Base-by-base conservation (phyloP, 2,797 vertebrate genomes). In the Melanotaenia maccullochi region DNA sequence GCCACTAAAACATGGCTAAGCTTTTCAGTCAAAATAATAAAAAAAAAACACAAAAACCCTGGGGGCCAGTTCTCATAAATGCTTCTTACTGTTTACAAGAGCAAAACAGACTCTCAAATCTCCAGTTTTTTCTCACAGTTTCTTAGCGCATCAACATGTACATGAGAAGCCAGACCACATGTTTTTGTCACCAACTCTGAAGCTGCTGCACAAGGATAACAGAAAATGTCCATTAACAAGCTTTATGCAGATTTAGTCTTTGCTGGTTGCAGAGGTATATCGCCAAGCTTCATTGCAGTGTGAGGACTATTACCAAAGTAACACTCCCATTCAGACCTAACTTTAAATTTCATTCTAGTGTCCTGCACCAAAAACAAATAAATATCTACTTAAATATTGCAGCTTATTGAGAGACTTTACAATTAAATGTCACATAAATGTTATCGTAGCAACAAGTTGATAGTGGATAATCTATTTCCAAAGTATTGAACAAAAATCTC, bases 401-500 rank as follows among this genome's bases (percentile, higher is more conserved):
- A 84, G 71, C 77, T 84, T 71, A 73, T 71, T 5, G 49, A 61
- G 3, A 74, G 55, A 61, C 22, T 78, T 63, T 59, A 60, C 55
- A 66, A 22, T 33, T 49, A 30, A 68, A 69, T 65, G 81, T 88
- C 84, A 90, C 75, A 87, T 80, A 88, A 81, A 79, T 73, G 78
- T 84, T 54, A 82, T 20, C 55, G 67, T 71, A 87, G 54, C 75
- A 89, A 91, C 75, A 90, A 62, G 90, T 91, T 94, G 57, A 94
- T 79, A 78, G 87, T 93, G 76, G 93, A 94, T 83, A 96, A 84
- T 93, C 92, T 94, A 62, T 95, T 95, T 85, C 96, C 96, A 93
- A 98, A 99, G 93, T 99, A 99, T 63, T 98, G 95, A 83, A 96
- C 93, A 83, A 99, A 99, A 84, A 97, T 95, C 61, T 96, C 93